Base-by-base conservation (phyloP, 2,888 invertebrate species). In the Blomia tropicalis region DNA sequence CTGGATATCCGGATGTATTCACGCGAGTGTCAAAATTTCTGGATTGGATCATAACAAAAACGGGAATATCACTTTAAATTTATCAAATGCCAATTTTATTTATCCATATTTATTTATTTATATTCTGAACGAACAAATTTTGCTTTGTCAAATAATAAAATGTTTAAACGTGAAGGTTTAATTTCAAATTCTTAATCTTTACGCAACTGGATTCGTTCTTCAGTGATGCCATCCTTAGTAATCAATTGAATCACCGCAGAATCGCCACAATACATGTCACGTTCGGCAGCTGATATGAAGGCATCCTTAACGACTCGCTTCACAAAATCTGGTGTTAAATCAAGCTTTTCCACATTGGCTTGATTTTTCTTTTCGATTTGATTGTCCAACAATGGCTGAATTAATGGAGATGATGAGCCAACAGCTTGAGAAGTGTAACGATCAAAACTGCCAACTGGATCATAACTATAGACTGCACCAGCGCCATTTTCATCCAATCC, bases 191-290 rank as follows among this genome's bases (percentile, higher is more conserved):
- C 31, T 79, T 84, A 95, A 84, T 95, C 95, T 75, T 83, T 84
- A 71, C 95, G 81, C 65, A 95, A 79, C 65, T 81, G 80, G 74
- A 87, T 87, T 59, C 72, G 70, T 72, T 82, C 80, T 67, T 80
- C 78, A 19, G n/a, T 29, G 64, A 87, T 79, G 1, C 92, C 93
- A 75, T 83, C 84, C 69, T 86, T 86, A 22, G 90, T 91, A 68
- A 95, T 85, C 66, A 92, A 79, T 69, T 86, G 82, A 68, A 96
- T 85, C 65, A 80, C 77, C 69, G 95, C 83, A 64, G 82, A 82
- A 77, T 96, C 96, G 58, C 96, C 98, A 63, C 95, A 95, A 71
- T 91, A 87, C 71, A 95, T 96, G 73, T 99, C 96, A 71, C 98
- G 81, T 73, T 99, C 98, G 1, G 95, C 89, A 2, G 96, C 96